These are phyloP conservation scores for Mastigias papua DNA, from an alignment of 30 jellyfish, hydroid and myxozoan species.

Conservation along the genomic window DNA sequence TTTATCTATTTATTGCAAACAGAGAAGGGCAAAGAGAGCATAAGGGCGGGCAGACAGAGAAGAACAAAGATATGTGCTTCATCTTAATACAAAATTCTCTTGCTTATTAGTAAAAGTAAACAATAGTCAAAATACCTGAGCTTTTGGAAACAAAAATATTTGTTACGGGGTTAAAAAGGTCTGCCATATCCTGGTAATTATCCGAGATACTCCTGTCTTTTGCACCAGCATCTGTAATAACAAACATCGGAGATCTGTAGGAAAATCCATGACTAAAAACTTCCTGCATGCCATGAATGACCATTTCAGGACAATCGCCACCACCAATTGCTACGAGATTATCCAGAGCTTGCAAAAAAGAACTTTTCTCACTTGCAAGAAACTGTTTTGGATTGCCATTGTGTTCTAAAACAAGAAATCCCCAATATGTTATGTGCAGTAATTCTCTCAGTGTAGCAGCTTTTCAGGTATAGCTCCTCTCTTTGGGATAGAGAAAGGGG, in stretches of 20 bases:
- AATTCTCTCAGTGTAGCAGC: too few relatives aligned
- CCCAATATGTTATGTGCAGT: too few relatives aligned
- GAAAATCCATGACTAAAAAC: conserved; percentile 37
- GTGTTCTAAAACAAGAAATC: neutral
- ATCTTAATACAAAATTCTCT: too few relatives aligned
- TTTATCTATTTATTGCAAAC: too few relatives aligned
- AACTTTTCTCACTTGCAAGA: conserved; percentile 2
- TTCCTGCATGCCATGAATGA: conserved; percentile 63
- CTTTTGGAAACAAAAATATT: neutral
- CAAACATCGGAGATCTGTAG: conserved; percentile 52
- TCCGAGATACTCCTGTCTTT: conserved; percentile 31
- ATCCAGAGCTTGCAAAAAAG: conserved; percentile 40
- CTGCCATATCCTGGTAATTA: neutral
- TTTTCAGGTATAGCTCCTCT: too few relatives aligned
- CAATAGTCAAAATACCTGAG: neutral
- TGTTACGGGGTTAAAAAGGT: conserved; percentile 16
- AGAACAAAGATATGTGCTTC: too few relatives aligned
- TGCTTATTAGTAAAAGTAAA: neutral
- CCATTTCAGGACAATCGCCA: conserved; percentile 82
- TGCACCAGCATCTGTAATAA: conserved; percentile 75
- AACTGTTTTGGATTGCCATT: neutral
- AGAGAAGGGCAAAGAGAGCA: too few relatives aligned
- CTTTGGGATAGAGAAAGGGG: too few relatives aligned
- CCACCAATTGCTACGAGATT: conserved; percentile 71
- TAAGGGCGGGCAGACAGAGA: too few relatives aligned